These are phyloP conservation scores for Proteles cristata DNA, from an alignment of 2,113 vertebrate genomes.

Conservation along the genomic window DNA sequence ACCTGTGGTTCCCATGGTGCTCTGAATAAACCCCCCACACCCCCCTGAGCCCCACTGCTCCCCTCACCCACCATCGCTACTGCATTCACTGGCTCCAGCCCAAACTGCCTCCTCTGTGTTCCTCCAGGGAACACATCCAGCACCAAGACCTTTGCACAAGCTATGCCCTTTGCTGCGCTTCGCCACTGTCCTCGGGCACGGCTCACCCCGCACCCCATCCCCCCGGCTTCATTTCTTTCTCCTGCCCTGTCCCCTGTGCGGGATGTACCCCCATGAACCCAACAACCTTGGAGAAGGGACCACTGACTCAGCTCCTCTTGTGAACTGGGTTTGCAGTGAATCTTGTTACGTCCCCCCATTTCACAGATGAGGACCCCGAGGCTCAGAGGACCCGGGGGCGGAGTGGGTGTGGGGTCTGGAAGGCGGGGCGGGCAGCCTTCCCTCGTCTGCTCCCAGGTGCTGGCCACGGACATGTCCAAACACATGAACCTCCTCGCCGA, in stretches of 20 bases:
- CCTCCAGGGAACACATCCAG: too few relatives aligned
- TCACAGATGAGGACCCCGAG: neutral
- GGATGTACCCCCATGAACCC: neutral
- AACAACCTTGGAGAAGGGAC: neutral
- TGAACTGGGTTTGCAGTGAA: neutral
- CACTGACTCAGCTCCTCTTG: neutral
- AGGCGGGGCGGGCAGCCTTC: neutral
- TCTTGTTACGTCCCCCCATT: neutral
- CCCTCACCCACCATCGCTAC: neutral
- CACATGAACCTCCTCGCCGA: slow-evolving; percentile 97
- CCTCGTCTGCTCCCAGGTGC: slow-evolving; percentile 85
- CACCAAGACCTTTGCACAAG: neutral
- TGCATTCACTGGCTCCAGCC: neutral
- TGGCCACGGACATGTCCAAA: slow-evolving; percentile 98
- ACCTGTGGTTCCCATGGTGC: neutral
- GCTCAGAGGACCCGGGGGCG: neutral
- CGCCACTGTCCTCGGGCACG: neutral
- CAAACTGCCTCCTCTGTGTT: neutral
- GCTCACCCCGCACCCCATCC: neutral
- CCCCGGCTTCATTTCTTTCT: neutral
- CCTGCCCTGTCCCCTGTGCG: neutral
- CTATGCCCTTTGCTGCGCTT: neutral
- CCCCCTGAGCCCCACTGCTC: too few relatives aligned
- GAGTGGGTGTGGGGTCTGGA: neutral
- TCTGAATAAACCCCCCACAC: neutral